A percentile compares a stretch with the other conserved stretches of the same genome.
phyloP scores from a whole-genome alignment of 2,797 vertebrate species.

The Loris lydekkerianus region DNA sequence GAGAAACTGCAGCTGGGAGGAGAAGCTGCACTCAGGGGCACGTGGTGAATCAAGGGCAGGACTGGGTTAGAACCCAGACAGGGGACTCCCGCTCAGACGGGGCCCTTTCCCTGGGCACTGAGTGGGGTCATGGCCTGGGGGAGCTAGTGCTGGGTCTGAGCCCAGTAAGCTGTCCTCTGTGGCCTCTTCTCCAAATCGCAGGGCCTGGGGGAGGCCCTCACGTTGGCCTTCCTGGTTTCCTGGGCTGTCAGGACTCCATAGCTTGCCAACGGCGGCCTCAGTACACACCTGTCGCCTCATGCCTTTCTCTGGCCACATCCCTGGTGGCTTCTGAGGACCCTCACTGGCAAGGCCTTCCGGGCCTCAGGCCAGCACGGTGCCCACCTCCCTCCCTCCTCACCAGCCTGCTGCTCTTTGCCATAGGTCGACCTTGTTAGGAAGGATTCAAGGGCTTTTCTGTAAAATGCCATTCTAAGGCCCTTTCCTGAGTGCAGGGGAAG shows the following conservation, averaged over 20 bases:
- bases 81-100: too few species aligned
- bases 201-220: background rate
- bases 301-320: fast-evolving
- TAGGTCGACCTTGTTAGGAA: background rate
- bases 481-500: background rate
- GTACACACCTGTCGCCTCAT: background rate
- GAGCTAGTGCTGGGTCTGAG: background rate
- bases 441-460: background rate
- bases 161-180: constrained; percentile 86
- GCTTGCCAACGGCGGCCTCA: background rate
- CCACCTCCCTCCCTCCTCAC: fast-evolving
- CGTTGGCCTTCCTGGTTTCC: background rate
- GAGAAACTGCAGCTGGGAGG: background rate
- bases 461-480: background rate
- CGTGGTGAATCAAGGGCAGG: background rate
- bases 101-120: background rate
- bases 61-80: background rate
- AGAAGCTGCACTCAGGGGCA: fast-evolving
- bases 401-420: too few species aligned
- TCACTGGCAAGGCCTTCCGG: background rate
- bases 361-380: fast-evolving
- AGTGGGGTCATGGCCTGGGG: background rate
- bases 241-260: background rate
- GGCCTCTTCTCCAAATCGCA: background rate
- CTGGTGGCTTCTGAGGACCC: background rate